phyloP scores from a whole-genome alignment of 2,113 vertebrate genomes.

The Oreotrochilus melanogaster region DNA sequence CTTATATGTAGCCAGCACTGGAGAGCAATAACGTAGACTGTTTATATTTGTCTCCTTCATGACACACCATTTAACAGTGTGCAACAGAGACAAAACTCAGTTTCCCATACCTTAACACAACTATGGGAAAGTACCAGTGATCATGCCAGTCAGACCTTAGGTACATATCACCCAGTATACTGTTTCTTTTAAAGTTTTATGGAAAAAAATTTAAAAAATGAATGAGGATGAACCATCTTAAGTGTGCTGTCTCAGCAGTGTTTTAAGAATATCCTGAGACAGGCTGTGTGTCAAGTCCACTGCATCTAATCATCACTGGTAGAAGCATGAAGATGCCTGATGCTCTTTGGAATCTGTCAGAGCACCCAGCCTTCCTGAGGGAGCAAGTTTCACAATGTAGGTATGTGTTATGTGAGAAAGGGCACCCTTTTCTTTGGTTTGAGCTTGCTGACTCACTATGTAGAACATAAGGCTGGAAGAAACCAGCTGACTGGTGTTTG shows the following conservation, averaged over 20 bases:
- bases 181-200: background rate
- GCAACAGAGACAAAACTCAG: background rate
- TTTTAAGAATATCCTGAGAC: background rate
- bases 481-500: background rate
- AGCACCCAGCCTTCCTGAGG: background rate
- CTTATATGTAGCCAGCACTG: background rate
- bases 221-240: background rate
- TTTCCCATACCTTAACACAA: background rate
- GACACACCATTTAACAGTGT: background rate
- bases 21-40: background rate
- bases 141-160: background rate
- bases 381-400: background rate
- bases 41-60: background rate
- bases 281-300: background rate
- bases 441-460: rapidly evolving
- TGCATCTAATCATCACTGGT: background rate
- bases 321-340: background rate
- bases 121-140: background rate
- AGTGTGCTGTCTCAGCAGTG: background rate
- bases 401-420: background rate
- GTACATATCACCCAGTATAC: background rate
- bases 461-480: background rate
- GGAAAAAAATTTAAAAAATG: background rate
- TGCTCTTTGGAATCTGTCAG: background rate
- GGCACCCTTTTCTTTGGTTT: background rate